Evolutionary conservation across 2,888 invertebrate genomes (phyloP), one percentile per base, ranked within the genome.

Genomic region (Norana najaformis): DNA sequence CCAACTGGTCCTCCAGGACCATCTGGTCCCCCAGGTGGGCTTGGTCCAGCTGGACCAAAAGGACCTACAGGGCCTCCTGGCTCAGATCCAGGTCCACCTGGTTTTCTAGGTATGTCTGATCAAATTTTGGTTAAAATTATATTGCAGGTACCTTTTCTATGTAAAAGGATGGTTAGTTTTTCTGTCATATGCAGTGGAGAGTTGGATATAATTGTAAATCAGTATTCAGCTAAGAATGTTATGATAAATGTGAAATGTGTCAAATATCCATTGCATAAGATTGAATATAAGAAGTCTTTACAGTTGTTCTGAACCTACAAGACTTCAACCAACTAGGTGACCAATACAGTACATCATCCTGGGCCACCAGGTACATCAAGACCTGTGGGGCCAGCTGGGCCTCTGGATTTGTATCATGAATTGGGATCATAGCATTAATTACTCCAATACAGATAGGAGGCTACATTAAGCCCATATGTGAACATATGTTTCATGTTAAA

Each of bases 11-110:
- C n/a, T 83, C 35, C 53, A 47, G 91, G 91, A 34, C 38, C 47
- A n/a, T 69, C 41, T 47, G 91, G 91, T 41, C 34, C 88, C 11
- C 38, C 53, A 36, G 89, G 89, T 37, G 83, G 82, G 37, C 34
- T 83, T 83, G 89, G 89, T n/a, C 96, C 96, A 88, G 4, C 69
- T 18, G 90, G 90, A 37, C 36, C 30, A 83, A 88, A 38, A 16
- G 90, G 89, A 35, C 36, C 89, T 36, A 34, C 36, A n/a, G 90
- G 90, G 0, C 36, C 89, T 41, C 41, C 90, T 89, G 89, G 90
- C n/a, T 85, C 53, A n/a, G 47, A 41, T 34, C 34, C 89, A 16
- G 90, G 90, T 82, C 39, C 34, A 35, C 30, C 88, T 36, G 91
- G 91, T 36, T 37, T 41, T 34, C 69, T 34, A 30, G 90, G 88